A percentile compares a stretch with the other conserved stretches of the same genome.
These are phyloP conservation scores for Machaerirhynchus nigripectus DNA, from an alignment of 2,113 vertebrate species.

Conservation along the genomic window DNA sequence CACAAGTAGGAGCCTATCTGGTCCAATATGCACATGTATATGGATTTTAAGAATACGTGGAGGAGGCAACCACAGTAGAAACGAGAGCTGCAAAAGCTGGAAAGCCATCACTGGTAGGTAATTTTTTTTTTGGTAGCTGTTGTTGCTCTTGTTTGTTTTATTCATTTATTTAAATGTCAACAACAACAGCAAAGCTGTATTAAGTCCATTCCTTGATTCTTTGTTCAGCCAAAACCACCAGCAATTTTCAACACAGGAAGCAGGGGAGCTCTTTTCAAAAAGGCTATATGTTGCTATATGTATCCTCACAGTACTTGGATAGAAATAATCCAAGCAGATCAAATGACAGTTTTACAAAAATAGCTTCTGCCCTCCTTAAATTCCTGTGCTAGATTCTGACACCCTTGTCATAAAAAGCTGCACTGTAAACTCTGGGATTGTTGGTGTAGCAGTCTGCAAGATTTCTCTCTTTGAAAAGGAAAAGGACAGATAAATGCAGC, in stretches of 20 bases:
- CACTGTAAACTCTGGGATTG: neutral
- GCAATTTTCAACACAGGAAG: neutral
- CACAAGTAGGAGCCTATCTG: neutral
- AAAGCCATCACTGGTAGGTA: neutral
- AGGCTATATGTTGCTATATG: neutral
- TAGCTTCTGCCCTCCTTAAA: constrained; percentile 3
- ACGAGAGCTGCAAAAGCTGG: neutral
- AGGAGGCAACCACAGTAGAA: neutral
- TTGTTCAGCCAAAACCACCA: neutral
- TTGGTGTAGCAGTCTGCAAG: neutral
- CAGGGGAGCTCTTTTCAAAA: neutral
- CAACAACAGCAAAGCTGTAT: neutral
- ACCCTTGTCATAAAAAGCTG: neutral
- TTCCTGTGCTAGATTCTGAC: neutral
- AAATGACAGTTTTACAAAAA: constrained; percentile 1
- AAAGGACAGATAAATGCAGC: neutral
- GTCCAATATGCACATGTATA: neutral
- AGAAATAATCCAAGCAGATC: constrained; percentile 32
- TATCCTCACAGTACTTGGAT: neutral
- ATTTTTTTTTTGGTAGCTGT: neutral
- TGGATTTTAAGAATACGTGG: neutral
- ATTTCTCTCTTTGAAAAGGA: neutral
- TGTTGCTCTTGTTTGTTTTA: neutral
- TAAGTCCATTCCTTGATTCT: neutral
- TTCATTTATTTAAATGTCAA: neutral